phyloP scores from a whole-genome alignment of 2,113 vertebrate genomes.

The Poeciliopsis turrubarensis region DNA sequence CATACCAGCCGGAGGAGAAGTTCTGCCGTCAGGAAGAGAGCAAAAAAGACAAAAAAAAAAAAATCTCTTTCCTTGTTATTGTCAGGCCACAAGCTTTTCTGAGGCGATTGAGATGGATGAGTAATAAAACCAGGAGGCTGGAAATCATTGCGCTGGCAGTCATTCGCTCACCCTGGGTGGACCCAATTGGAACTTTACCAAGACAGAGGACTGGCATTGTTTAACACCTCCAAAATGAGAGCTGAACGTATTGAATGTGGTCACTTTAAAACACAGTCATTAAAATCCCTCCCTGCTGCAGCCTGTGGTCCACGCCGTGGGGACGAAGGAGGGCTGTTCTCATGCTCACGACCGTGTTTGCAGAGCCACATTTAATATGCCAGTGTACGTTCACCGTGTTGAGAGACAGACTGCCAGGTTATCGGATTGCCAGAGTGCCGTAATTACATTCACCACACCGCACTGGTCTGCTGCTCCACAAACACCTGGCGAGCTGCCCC shows the following conservation, averaged over 20 bases:
- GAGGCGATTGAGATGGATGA: not conserved
- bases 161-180: not conserved
- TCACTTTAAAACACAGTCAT: not conserved
- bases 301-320: not conserved
- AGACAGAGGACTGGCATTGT: not conserved
- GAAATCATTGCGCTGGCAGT: not conserved
- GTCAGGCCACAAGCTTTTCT: not conserved
- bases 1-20: not conserved
- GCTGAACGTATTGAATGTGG: conserved; percentile 1
- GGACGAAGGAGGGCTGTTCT: not conserved
- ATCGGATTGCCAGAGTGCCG: conserved; percentile 68
- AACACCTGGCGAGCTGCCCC: conserved; percentile 68
- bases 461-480: conserved; percentile 62
- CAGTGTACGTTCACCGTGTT: conserved; percentile 57
- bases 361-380: conserved; percentile 69
- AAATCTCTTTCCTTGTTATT: conserved; percentile 5
- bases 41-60: conserved; percentile 17
- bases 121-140: not conserved
- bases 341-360: conserved; percentile 40
- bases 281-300: not conserved
- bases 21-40: conserved; percentile 11
- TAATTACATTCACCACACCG: conserved; percentile 72
- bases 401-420: conserved; percentile 74
- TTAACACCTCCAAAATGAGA: not conserved
- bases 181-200: not conserved